Evolutionary conservation across 1,140 invertebrate genomes (phyloP), one percentile per base, ranked within the genome.

Genomic region (Lysiphlebus fabarum): DNA sequence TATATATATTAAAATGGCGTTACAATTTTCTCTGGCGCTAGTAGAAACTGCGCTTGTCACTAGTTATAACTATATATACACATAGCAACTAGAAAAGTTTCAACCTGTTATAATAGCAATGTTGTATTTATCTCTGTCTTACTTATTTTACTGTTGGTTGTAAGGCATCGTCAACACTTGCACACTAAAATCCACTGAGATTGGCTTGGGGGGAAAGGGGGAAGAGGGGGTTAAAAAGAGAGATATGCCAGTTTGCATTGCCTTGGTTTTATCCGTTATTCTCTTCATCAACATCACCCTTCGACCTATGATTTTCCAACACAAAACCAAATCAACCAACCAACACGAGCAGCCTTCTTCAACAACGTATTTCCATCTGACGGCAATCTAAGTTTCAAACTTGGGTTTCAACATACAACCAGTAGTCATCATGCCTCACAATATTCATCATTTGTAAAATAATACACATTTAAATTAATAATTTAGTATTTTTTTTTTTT

Each of bases 371-470:
- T 33, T 14, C 64, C 62, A 69, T 65, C 65, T 67, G 62, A 68
- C 66, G 61, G 58, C 64, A 66, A 73, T 70, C 69, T 64, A 67
- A 70, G 63, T 70, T 70, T 65, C 63, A 7, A 68, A 67, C 45
- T 59, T 42, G 14, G 17, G 17, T 14, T 26, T 17, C 33, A 54
- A 51, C 41, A 53, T 40, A 17, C 40, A 45, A 42, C 33, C 49
- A 53, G 49, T 53, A 56, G 53, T 59, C 63, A 41, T 60, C 45
- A 60, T 53, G 41, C 60, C 44, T 57, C 55, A 26, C 40, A 43
- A 61, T 55, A 49, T 62, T 44, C 44, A 60, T 17, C 17, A 26
- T 26, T 26, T 26, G 17, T 26, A 26, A 4, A 26, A 26, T 26
- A 26, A 26, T 26, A 26, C 17, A 26, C 17, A 26, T 26, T 26